Evolutionary conservation across 2,888 invertebrate genomes (phyloP), one percentile per base, ranked within the genome.

Genomic region (Pyrrhosoma nymphula): DNA sequence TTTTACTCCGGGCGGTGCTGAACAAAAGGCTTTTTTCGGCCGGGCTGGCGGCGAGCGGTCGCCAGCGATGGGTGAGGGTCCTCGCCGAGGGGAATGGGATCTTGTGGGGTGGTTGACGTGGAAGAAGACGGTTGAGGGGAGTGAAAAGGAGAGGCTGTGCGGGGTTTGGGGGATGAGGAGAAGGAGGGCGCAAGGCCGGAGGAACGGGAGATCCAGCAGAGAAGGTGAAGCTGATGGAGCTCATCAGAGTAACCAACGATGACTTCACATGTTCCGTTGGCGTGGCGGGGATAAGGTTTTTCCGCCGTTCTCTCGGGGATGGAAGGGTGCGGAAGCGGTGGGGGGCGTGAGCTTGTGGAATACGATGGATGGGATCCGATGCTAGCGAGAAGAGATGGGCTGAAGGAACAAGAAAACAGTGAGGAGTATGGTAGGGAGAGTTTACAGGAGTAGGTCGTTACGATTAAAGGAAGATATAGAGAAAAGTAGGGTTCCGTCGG

Each of bases 231-330:
- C 93, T 93, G 93, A 93, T 93, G 93, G 93, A 93, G 93, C 93
- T 93, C 93, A 93, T 93, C 93, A 93, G 93, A 69, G 93, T 93
- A 93, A 93, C 93, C 93, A 93, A 93, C 93, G 93, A 93, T 93
- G 93, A 93, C 93, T 93, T 93, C 93, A 93, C 93, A 93, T 93
- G 93, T 93, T 93, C 93, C 93, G 69, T 93, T 75, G 93, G 93
- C 93, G 93, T 69, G 63, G 91, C 39, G 39, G 91, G 56, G 69
- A 14, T 60, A 47, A 93, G 69, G 93, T 93, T 93, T 93, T 93
- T 93, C 93, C 47, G 47, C 47, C 69, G 93, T 93, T 55, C 69
- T 39, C 18, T 69, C 82, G 35, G 35, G 35, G 63, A 63, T 26
- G 30, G 90, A 91, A n/a, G 90, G 60, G 90, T 91, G 56, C 20